phyloP scores from a whole-genome alignment of 1,140 invertebrate genomes.

The Catajapyx aquilonaris region DNA sequence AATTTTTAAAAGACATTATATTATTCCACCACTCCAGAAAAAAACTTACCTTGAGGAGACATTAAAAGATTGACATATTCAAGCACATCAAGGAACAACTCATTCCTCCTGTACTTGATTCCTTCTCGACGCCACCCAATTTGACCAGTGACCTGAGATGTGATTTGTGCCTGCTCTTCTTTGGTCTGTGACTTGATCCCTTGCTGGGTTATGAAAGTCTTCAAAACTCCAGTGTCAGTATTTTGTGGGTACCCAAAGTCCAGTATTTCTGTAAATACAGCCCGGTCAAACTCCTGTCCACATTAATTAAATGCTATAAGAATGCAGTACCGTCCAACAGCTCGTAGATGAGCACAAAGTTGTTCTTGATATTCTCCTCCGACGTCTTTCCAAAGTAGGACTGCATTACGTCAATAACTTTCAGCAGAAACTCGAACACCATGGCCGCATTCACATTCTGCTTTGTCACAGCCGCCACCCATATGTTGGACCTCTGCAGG shows the following conservation, averaged over 20 bases:
- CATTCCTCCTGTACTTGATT: slow-evolving; percentile 97
- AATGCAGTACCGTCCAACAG: slow-evolving; percentile 90
- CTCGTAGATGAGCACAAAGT: slow-evolving; percentile 99
- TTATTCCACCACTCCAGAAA: too few species aligned
- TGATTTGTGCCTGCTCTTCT: slow-evolving; percentile 98
- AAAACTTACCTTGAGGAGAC: slow-evolving; percentile 78
- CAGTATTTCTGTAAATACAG: slow-evolving; percentile 86
- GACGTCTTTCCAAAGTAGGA: slow-evolving; percentile 99
- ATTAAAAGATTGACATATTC: slow-evolving; percentile 98
- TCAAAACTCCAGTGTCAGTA: slow-evolving; percentile 95
- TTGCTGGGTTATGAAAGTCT: slow-evolving; percentile 98
- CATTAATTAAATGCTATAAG: slow-evolving; percentile 8
- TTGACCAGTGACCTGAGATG: slow-evolving; percentile 96
- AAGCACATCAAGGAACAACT: slow-evolving; percentile 95
- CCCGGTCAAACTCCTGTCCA: too few species aligned
- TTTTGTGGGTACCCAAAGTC: slow-evolving; percentile 99
- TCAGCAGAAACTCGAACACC: slow-evolving; percentile 99
- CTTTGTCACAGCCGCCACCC: slow-evolving; percentile 96
- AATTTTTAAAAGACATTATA: too few species aligned
- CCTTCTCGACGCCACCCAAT: slow-evolving; percentile 99
- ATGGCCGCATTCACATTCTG: slow-evolving; percentile 99
- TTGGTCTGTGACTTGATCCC: slow-evolving; percentile 97
- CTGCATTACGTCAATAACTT: slow-evolving; percentile 98
- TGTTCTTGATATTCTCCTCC: slow-evolving; percentile 99
- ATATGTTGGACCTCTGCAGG: slow-evolving; percentile 78